These are phyloP conservation scores for Dryadula phaetusa DNA, from an alignment of 2,888 invertebrate genomes.

Conservation along the genomic window DNA sequence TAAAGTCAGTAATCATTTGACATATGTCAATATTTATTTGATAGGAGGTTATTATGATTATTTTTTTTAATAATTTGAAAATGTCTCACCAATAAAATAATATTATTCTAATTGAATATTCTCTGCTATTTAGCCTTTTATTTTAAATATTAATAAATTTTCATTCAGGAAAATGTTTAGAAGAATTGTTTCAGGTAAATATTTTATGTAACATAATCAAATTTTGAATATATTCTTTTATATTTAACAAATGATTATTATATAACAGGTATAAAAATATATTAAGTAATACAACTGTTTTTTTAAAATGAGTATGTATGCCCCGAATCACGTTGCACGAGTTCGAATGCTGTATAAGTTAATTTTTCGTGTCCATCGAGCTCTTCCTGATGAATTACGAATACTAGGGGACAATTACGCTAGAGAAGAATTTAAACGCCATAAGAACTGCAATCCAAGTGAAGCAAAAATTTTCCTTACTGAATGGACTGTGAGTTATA, in stretches of 20 bases:
- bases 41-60: too few species aligned
- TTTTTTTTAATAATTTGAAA: background rate
- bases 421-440: constrained; percentile 93
- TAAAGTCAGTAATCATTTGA: too few species aligned
- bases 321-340: constrained; percentile 82
- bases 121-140: background rate
- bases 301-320: constrained; percentile 14
- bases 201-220: constrained; percentile 13
- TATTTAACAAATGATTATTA: background rate
- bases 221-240: background rate
- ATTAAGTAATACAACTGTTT: background rate
- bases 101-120: too few species aligned
- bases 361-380: constrained; percentile 90
- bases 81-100: too few species aligned
- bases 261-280: background rate
- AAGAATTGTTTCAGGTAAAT: background rate
- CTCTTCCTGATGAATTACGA: constrained; percentile 88
- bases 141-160: background rate
- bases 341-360: constrained; percentile 91
- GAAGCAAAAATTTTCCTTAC: constrained; percentile 91
- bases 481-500: constrained; percentile 92
- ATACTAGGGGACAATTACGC: constrained; percentile 91
- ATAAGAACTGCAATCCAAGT: constrained; percentile 88
- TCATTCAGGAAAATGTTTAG: background rate
- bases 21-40: too few species aligned